phyloP scores from a whole-genome alignment of 2,797 vertebrate species.

The Melanotaenia parkinsoni region DNA sequence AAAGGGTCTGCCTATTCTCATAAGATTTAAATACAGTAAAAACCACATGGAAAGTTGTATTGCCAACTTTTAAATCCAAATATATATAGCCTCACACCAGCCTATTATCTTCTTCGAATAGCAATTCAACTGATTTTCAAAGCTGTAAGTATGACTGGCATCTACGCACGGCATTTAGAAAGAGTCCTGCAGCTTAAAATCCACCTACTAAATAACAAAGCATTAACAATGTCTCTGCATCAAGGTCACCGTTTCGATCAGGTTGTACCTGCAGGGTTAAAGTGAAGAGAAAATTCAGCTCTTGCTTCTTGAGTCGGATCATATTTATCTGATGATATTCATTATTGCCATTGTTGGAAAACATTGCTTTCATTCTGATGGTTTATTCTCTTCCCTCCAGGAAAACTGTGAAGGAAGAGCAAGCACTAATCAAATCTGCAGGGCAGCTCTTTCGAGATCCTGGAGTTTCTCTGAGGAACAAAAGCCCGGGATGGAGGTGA shows the following conservation, averaged over 20 bases:
- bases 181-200: conserved; percentile 54
- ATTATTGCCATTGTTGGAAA: conserved; percentile 42
- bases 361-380: conserved; percentile 43
- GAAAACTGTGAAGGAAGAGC: conserved; percentile 48
- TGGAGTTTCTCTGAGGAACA: conserved; percentile 54
- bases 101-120: conserved; percentile 40
- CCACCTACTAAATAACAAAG: conserved; percentile 20
- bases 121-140: conserved; percentile 41
- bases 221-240: conserved; percentile 40
- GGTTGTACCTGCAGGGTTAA: conserved; percentile 36
- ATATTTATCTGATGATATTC: conserved; percentile 55
- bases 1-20: background rate
- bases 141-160: conserved; percentile 52
- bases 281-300: conserved; percentile 20
- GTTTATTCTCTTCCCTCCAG: conserved; percentile 51
- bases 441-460: conserved; percentile 52
- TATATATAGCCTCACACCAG: conserved; percentile 15
- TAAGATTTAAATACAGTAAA: conserved; percentile 14
- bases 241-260: conserved; percentile 60
- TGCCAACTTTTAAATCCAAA: background rate
- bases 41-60: background rate
- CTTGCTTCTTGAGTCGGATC: conserved; percentile 20
- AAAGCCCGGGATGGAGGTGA: conserved; percentile 56
- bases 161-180: conserved; percentile 52
- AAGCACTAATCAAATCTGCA: conserved; percentile 65